Conservation (phyloP, 2,113 vertebrate genomes). For the Elephas maximus region DNA sequence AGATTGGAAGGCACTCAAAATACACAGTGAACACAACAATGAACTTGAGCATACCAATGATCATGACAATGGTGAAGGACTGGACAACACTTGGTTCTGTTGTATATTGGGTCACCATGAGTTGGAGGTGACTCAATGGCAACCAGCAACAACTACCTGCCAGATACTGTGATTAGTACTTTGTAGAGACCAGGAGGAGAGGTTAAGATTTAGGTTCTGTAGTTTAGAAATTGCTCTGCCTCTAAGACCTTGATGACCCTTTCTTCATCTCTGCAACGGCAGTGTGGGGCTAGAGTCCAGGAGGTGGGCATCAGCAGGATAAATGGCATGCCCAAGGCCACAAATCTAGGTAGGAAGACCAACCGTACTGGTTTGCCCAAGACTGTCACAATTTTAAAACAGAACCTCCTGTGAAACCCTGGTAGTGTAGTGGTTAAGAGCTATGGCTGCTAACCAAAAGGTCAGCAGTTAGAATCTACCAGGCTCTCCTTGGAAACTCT, state of each 20-base stretch:
- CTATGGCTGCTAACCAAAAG: too few species aligned
- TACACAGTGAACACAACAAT: neutral
- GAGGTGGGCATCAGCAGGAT: neutral
- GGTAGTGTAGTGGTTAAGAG: too few species aligned
- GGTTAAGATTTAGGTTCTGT: neutral
- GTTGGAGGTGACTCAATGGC: neutral
- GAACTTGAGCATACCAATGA: neutral
- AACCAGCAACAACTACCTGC: neutral
- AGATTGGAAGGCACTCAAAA: neutral
- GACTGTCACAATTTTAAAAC: neutral
- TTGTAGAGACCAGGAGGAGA: neutral
- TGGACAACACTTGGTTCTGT: neutral
- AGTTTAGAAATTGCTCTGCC: neutral
- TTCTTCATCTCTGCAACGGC: neutral
- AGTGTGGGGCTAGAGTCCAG: neutral
- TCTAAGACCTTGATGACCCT: neutral
- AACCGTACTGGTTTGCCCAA: neutral
- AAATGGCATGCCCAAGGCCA: neutral
- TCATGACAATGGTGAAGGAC: neutral
- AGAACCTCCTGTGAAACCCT: neutral
- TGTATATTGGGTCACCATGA: neutral
- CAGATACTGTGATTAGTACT: neutral
- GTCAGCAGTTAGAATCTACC: too few species aligned
- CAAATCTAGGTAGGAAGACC: neutral
- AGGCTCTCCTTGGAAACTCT: too few species aligned